Percentiles rank a stretch among this genome's conserved stretches.
These are phyloP conservation scores for Aleiodes alternator DNA, from an alignment of 2,888 invertebrate genomes.

Conservation along the genomic window DNA sequence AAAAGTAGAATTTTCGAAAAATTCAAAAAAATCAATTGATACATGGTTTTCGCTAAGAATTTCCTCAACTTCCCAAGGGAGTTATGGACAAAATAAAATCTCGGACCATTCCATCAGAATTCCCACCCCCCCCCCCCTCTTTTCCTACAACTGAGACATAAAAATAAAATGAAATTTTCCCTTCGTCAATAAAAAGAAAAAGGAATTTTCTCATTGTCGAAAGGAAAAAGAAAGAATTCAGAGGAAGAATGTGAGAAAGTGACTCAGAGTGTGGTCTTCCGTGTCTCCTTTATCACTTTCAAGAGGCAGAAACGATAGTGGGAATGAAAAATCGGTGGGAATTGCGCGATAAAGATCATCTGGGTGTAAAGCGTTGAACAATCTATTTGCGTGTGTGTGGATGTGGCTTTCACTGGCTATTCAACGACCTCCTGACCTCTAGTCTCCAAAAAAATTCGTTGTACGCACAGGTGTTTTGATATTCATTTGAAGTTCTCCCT, in stretches of 20 bases:
- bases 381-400: constrained; percentile 41
- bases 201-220: constrained; percentile 7
- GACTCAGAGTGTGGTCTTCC: constrained; percentile 48
- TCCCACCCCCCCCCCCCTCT: no score
- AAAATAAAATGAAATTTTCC: not conserved
- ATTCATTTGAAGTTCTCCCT: not conserved
- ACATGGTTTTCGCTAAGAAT: no score
- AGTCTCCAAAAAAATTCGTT: not conserved
- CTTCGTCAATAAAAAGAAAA: not conserved
- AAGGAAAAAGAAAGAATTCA: not conserved
- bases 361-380: constrained; percentile 51
- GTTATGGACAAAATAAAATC: no score
- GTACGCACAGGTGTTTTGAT: constrained; percentile 16
- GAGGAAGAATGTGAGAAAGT: constrained; percentile 12
- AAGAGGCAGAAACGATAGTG: constrained; percentile 42
- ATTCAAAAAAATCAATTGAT: no score
- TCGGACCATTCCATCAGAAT: no score
- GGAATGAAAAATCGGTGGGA: not conserved
- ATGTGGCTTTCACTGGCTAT: not conserved
- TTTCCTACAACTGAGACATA: not conserved
- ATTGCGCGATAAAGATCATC: constrained; percentile 54
- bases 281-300: constrained; percentile 56
- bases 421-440: not conserved
- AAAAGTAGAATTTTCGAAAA: no score
- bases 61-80: no score